Conservation (phyloP, 2,113 vertebrate species). For the Ameiurus melas region DNA sequence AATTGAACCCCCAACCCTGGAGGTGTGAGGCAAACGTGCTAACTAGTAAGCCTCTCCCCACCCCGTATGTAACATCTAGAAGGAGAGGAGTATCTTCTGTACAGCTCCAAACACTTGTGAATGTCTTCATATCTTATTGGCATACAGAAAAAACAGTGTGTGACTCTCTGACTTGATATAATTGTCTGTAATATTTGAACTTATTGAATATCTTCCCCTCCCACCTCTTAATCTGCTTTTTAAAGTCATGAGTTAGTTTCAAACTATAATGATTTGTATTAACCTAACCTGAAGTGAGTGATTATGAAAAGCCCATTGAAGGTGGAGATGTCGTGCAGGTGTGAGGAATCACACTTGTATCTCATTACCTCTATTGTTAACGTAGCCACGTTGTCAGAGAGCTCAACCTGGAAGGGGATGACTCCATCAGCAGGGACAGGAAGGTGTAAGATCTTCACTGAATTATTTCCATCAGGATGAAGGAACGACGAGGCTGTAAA, state of each 20-base stretch:
- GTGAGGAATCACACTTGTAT: background rate
- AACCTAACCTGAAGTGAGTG: background rate
- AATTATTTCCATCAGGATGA: background rate
- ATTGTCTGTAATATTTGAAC: background rate
- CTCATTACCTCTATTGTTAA: slow-evolving; percentile 57
- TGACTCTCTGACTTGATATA: background rate
- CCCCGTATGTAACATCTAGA: slow-evolving; percentile 80
- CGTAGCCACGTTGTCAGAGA: slow-evolving; percentile 32
- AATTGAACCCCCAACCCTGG: no score
- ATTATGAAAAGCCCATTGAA: background rate
- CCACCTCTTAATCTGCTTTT: background rate
- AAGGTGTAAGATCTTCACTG: slow-evolving; percentile 34
- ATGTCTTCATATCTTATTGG: slow-evolving; percentile 59
- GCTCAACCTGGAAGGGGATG: slow-evolving; percentile 52
- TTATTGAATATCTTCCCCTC: no score
- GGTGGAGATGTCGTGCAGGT: background rate
- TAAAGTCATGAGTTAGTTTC: background rate
- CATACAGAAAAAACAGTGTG: background rate
- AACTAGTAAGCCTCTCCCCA: background rate
- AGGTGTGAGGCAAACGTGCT: no score
- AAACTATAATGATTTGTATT: background rate
- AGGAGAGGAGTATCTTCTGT: slow-evolving; percentile 71
- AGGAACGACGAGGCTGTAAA: background rate
- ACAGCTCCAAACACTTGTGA: slow-evolving; percentile 43
- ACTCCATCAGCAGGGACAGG: slow-evolving; percentile 59